These are phyloP conservation scores for Pseudochromis fuscus DNA, from an alignment of 2,797 vertebrate genomes.

Conservation along the genomic window DNA sequence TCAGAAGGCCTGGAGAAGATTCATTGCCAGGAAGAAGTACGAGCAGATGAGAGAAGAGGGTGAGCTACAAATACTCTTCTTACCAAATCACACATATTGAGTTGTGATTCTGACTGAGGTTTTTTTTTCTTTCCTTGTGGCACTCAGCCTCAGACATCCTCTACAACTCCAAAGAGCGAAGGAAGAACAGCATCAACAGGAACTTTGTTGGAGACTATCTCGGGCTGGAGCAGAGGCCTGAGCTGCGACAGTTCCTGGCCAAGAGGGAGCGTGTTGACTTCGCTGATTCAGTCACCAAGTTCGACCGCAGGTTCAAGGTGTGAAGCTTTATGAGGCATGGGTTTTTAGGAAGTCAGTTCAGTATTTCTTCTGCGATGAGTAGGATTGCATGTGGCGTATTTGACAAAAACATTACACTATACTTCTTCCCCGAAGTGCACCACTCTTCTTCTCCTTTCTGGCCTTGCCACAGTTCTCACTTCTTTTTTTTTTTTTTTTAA, in stretches of 20 bases:
- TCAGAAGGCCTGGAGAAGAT: slow-evolving; percentile 95
- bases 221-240: slow-evolving; percentile 94
- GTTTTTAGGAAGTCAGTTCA: background rate
- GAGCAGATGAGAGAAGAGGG: slow-evolving; percentile 98
- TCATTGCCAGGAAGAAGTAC: slow-evolving; percentile 91
- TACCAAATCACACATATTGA: accelerated
- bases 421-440: background rate
- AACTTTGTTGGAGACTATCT: slow-evolving; percentile 98
- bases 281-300: slow-evolving; percentile 94
- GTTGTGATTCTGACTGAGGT: slow-evolving; percentile 5
- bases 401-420: background rate
- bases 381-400: background rate
- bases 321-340: slow-evolving; percentile 46
- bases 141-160: slow-evolving; percentile 93
- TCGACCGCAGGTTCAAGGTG: slow-evolving; percentile 98
- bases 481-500: slow-evolving; percentile 23
- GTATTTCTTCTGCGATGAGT: background rate
- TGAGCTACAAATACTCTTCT: slow-evolving; percentile 69
- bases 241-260: slow-evolving; percentile 93
- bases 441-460: slow-evolving; percentile 43
- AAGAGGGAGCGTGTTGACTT: slow-evolving; percentile 95
- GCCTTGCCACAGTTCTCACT: slow-evolving; percentile 22
- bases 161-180: slow-evolving; percentile 93
- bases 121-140: background rate
- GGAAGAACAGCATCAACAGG: slow-evolving; percentile 97